These are phyloP conservation scores for Manis javanica DNA, from an alignment of 2,797 vertebrate species.

Conservation along the genomic window DNA sequence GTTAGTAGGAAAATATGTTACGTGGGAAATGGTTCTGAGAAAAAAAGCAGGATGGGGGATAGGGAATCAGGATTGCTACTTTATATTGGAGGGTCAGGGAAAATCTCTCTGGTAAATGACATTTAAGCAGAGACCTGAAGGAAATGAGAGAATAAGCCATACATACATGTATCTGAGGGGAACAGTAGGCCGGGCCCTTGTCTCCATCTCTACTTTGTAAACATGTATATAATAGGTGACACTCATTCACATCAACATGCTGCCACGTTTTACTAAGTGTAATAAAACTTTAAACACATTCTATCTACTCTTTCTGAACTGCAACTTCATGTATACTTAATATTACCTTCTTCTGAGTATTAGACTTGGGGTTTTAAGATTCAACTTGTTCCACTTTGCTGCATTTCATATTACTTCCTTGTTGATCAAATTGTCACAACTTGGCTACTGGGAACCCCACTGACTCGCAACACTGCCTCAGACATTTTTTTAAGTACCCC, in stretches of 20 bases:
- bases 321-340: neutral
- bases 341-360: neutral
- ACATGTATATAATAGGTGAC: neutral
- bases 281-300: neutral
- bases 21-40: neutral
- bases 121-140: neutral
- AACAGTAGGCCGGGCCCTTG: neutral
- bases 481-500: neutral
- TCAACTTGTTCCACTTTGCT: neutral
- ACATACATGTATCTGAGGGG: neutral
- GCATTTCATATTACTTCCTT: neutral
- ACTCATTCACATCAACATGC: neutral
- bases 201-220: neutral
- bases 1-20: neutral
- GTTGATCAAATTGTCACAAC: neutral
- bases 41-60: neutral
- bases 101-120: neutral
- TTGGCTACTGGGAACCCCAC: neutral
- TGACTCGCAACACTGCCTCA: neutral
- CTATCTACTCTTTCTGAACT: neutral
- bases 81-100: neutral
- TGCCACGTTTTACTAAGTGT: neutral
- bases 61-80: neutral
- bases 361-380: constrained; percentile 31
- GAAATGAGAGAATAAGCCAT: neutral